These are phyloP conservation scores for Lordiphosa fenestrarum DNA, from an alignment of 2,888 invertebrate genomes.

Conservation along the genomic window DNA sequence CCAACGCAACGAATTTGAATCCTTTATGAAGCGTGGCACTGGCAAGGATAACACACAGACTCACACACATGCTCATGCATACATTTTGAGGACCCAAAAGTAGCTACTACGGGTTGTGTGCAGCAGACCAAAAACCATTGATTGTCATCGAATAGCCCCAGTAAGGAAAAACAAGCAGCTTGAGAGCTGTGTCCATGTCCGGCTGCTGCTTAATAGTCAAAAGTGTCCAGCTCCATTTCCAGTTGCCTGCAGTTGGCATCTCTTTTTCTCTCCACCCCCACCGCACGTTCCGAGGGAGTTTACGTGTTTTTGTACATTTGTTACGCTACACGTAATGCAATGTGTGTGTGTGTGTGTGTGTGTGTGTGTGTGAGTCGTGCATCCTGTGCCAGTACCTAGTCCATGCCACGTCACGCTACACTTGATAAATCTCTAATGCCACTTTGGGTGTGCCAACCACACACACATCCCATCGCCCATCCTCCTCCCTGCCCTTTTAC, in stretches of 20 bases:
- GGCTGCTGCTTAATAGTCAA: constrained; percentile 45
- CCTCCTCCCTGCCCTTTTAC: background rate
- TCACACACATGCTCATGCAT: constrained; percentile 54
- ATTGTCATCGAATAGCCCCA: constrained; percentile 77
- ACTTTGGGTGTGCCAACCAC: constrained; percentile 74
- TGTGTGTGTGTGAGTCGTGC: constrained; percentile 10
- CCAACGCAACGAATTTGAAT: constrained; percentile 74
- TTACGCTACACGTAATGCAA: constrained; percentile 68
- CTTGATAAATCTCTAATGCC: constrained; percentile 78
- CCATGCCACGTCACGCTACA: constrained; percentile 74
- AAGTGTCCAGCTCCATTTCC: constrained; percentile 38
- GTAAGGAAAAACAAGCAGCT: constrained; percentile 51
- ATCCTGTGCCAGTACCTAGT: constrained; percentile 36
- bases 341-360: constrained; percentile 25
- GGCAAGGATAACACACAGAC: constrained; percentile 14
- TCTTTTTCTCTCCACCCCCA: constrained; percentile 19
- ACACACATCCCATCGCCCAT: constrained; percentile 25
- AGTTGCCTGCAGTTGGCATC: constrained; percentile 59
- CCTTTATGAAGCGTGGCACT: constrained; percentile 74
- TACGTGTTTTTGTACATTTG: constrained; percentile 64
- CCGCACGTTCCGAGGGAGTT: constrained; percentile 38
- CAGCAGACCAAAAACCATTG: constrained; percentile 80
- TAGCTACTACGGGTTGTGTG: constrained; percentile 51
- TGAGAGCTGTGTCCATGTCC: constrained; percentile 37
- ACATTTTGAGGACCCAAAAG: constrained; percentile 42